Percentiles rank a stretch among this genome's conserved stretches.
phyloP scores from a whole-genome alignment of 2,888 invertebrate genomes.

The Sicus ferrugineus region DNA sequence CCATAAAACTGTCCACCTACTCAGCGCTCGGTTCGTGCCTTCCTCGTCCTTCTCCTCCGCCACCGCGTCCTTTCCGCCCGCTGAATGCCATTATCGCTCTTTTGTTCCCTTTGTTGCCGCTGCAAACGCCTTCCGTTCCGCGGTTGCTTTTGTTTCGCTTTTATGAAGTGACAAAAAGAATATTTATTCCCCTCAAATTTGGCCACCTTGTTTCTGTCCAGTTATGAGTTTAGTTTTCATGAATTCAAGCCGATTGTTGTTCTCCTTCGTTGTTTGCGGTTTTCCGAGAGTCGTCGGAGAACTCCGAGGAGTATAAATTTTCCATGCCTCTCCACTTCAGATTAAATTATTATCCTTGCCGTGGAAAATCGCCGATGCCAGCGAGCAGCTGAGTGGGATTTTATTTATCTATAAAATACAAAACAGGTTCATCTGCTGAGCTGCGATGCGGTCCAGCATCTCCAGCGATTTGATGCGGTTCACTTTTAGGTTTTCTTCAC shows the following conservation, averaged over 20 bases:
- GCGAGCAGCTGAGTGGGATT: background rate
- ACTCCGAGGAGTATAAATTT: background rate
- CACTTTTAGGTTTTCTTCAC: background rate
- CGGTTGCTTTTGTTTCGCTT: conserved; percentile 12
- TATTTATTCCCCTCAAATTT: background rate
- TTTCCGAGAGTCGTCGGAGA: background rate
- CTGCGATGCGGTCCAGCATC: background rate
- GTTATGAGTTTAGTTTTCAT: background rate
- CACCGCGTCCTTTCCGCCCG: background rate
- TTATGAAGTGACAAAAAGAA: conserved; percentile 21
- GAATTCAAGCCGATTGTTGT: conserved; percentile 5
- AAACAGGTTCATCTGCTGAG: background rate
- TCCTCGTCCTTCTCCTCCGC: background rate
- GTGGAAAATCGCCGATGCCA: background rate
- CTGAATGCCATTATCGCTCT: background rate
- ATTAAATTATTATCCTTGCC: conserved; percentile 8
- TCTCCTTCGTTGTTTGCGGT: background rate
- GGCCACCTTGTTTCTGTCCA: background rate
- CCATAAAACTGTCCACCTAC: conserved; percentile 28
- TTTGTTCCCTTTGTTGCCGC: background rate
- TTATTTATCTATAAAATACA: background rate
- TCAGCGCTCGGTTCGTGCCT: background rate
- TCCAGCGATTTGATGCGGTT: background rate
- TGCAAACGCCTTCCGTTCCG: too few species aligned
- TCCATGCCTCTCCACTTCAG: conserved; percentile 9